Conservation (phyloP, 92 coral and sea anemone genomes). For the Palythoa grandiflora region DNA sequence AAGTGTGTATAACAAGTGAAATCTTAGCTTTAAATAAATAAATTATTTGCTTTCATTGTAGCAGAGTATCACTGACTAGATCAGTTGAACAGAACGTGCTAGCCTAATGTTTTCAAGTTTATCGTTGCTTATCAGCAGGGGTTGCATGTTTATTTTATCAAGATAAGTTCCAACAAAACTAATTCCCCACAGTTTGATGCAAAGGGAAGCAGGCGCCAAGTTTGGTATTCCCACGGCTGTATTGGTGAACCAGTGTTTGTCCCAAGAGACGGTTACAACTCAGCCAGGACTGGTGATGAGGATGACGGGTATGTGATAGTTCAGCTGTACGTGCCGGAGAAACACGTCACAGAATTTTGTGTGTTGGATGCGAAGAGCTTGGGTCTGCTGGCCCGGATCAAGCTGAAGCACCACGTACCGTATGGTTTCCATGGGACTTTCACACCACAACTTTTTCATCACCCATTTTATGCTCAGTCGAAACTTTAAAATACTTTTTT, state of each 20-base stretch:
- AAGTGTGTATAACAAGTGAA: too few relatives aligned
- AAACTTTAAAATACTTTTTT: conserved; percentile 10
- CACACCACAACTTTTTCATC: conserved; percentile 79
- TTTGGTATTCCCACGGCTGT: conserved; percentile 90
- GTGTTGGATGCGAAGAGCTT: conserved; percentile 88
- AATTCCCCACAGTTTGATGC: conserved; percentile 68
- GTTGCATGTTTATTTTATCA: not conserved
- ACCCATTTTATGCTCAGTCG: conserved; percentile 9
- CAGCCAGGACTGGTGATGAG: conserved; percentile 85
- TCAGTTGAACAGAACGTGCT: too few relatives aligned
- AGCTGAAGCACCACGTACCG: conserved; percentile 87
- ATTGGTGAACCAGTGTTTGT: conserved; percentile 91
- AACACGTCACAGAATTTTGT: conserved; percentile 89
- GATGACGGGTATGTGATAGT: conserved; percentile 94
- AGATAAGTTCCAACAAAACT: not conserved
- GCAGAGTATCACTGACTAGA: too few relatives aligned
- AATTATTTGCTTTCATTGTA: too few relatives aligned
- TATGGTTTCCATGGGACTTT: conserved; percentile 94
- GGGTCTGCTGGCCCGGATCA: conserved; percentile 81
- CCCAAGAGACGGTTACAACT: conserved; percentile 87
- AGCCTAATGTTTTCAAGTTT: not conserved
- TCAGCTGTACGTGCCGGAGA: conserved; percentile 86
- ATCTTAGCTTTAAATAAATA: too few relatives aligned
- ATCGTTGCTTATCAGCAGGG: not conserved
- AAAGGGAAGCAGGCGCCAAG: conserved; percentile 61